Conservation (phyloP, 2,797 vertebrate genomes). For the Limnodromus scolopaceus region DNA sequence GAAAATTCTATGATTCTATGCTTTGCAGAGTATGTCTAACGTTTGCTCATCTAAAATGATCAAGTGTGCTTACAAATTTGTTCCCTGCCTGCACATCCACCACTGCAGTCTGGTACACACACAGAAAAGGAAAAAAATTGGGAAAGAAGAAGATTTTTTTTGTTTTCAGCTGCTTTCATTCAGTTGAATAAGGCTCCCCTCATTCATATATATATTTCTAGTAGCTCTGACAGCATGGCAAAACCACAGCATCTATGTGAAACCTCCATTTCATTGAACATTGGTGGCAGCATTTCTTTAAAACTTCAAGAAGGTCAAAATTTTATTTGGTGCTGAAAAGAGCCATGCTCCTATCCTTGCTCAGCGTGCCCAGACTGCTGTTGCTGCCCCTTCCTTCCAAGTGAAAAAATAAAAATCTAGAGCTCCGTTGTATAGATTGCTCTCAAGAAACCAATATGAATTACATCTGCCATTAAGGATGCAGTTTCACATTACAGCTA, state of each 20-base stretch:
- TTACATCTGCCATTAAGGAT: background rate
- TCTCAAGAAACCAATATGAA: background rate
- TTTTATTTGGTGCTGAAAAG: background rate
- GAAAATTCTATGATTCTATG: background rate
- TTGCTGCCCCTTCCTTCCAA: background rate
- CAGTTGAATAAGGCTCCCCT: background rate
- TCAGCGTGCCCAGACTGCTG: background rate
- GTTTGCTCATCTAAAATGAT: background rate
- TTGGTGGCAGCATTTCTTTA: background rate
- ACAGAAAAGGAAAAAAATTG: background rate
- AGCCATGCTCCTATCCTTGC: background rate
- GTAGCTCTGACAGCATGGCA: background rate
- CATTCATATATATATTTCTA: background rate
- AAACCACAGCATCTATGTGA: background rate
- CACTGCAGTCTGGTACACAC: background rate
- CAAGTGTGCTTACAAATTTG: background rate
- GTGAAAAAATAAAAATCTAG: background rate
- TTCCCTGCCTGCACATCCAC: background rate
- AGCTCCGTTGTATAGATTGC: background rate
- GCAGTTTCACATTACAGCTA: background rate
- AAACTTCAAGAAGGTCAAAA: background rate
- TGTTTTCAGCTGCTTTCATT: background rate
- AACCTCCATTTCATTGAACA: background rate
- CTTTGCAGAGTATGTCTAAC: background rate
- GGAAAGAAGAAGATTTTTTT: background rate